Evolutionary conservation across 2,797 vertebrate species (phyloP).

Genomic region (Anolis apletophallus): DNA sequence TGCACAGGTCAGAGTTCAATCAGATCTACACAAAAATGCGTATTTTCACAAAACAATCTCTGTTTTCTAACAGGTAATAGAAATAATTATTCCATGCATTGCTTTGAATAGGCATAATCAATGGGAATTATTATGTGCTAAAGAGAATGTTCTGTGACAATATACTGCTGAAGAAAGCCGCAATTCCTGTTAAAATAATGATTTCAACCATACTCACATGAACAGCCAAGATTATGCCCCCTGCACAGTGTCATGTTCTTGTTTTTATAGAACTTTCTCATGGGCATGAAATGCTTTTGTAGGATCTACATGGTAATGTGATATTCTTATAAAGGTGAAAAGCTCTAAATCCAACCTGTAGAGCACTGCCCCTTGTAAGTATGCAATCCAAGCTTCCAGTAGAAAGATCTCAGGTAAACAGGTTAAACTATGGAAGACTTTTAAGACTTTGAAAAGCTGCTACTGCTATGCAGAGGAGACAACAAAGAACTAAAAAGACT

Average conservation of each 20-base stretch:
- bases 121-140: constrained; percentile 48
- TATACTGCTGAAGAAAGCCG: constrained; percentile 17
- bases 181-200: neutral
- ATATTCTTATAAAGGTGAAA: neutral
- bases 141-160: constrained; percentile 43
- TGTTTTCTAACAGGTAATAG: constrained; percentile 76
- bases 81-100: constrained; percentile 67
- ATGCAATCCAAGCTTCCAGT: neutral
- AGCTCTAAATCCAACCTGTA: neutral
- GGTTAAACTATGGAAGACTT: neutral
- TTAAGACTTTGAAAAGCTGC: neutral
- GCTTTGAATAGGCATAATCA: constrained; percentile 61
- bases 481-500: neutral
- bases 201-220: neutral
- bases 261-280: neutral
- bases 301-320: neutral
- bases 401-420: neutral
- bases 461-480: neutral
- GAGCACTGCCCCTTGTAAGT: neutral
- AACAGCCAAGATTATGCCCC: constrained; percentile 15
- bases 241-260: neutral
- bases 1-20: constrained; percentile 75
- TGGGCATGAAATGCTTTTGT: neutral
- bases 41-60: constrained; percentile 68
- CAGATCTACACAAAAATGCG: constrained; percentile 7